These are phyloP conservation scores for Stenichneumon culpator DNA, from an alignment of 2,888 invertebrate species.

Conservation along the genomic window DNA sequence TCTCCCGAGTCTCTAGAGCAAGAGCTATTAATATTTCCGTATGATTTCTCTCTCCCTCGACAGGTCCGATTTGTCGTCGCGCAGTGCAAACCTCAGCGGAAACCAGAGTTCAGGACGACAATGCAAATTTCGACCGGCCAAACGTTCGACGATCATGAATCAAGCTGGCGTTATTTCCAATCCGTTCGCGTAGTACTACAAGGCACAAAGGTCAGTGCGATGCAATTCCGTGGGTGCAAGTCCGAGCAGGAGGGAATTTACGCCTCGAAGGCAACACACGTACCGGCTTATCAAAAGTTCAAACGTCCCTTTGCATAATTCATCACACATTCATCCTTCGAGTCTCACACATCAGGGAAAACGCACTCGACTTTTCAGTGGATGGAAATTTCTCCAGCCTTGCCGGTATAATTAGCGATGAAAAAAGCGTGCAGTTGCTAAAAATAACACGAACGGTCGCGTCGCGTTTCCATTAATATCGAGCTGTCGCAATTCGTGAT, in stretches of 20 bases:
- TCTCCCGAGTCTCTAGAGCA: too few relatives aligned
- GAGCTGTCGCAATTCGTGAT: neutral
- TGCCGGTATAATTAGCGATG: constrained; percentile 10
- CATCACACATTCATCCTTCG: constrained; percentile 76
- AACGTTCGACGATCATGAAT: constrained; percentile 67
- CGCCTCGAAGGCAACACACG: constrained; percentile 57
- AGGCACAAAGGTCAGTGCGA: constrained; percentile 76
- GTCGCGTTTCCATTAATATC: neutral
- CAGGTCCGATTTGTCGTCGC: neutral
- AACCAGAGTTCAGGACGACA: constrained; percentile 44
- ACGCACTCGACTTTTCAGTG: constrained; percentile 40
- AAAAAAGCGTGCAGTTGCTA: constrained; percentile 4
- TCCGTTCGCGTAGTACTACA: constrained; percentile 57
- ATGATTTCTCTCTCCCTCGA: constrained; percentile 19
- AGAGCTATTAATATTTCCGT: neutral
- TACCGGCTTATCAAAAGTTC: constrained; percentile 79
- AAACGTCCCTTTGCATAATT: constrained; percentile 79
- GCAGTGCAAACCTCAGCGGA: neutral
- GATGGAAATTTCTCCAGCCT: constrained; percentile 39
- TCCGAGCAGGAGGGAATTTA: constrained; percentile 69
- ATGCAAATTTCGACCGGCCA: constrained; percentile 67
- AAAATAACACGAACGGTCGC: constrained; percentile 26
- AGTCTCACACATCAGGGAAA: constrained; percentile 51
- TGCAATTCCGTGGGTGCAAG: constrained; percentile 72
- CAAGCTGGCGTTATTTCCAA: constrained; percentile 66